Base-by-base conservation (phyloP, 2,113 vertebrate genomes). In the Ptyas mucosa region DNA sequence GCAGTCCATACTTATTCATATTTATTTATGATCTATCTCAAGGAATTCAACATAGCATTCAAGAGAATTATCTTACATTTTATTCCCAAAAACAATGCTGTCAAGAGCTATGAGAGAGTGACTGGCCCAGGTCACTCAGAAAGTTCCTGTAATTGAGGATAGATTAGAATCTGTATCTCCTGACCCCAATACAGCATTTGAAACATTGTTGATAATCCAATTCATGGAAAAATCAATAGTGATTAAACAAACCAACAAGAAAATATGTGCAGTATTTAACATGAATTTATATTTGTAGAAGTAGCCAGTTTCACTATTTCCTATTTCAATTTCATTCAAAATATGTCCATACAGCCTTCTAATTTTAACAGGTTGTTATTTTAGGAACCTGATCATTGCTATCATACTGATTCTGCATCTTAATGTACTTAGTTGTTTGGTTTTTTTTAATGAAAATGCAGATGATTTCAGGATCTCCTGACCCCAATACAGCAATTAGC, bases 401-500 rank as follows among this genome's bases (percentile, higher is more conserved):
- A 81, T 93, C 91, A 88, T 92, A 94, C 91, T 95, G 93, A 61
- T 34, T 95, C 90, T 93, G 1, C 43, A 53, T 46, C 43, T 88
- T 7, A 39, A 69, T 8, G 58, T 61, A 89, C 34, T 10, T 4
- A 29, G 23, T 39, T 87, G 86, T 87, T 87, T 90, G 1, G 8
- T 46, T 46, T 46, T 46, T 43, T 20, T 52, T 94, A 95, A 95
- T 90, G 39, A 93, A 94, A 96, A 92, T 87, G 85, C 51, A 21
- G n/a, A 46, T 8, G 90, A 85, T 89, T 58, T 94, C 46, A 88
- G 3, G 23, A 58, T 58, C 23, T 58, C 57, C 57, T 58, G 57
- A 58, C 23, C 23, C 57, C 57, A 58, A 58, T 24, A 58, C 21
- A 58, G 57, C 57, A 58, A 58, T 58, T 58, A 92, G 57, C 75